Percentiles rank a stretch among this genome's conserved stretches.
These are phyloP conservation scores for Syngnathus floridae DNA, from an alignment of 2,113 vertebrate genomes.

Conservation along the genomic window DNA sequence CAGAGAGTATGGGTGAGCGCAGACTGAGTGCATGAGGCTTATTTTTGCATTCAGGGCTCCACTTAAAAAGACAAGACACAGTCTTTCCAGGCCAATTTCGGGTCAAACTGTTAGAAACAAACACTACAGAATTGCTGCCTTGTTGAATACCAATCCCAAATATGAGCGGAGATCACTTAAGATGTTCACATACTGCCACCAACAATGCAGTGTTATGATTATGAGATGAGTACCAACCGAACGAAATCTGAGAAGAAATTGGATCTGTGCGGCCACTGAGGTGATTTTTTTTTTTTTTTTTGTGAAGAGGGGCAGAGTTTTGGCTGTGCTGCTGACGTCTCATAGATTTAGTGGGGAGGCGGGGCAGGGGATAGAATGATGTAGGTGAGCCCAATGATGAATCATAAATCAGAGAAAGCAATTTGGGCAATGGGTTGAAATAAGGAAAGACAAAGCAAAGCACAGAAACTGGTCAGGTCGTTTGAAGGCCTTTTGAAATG, in stretches of 20 bases:
- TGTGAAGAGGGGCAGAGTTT: constrained; percentile 15
- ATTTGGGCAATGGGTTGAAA: constrained; percentile 60
- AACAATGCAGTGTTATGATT: constrained; percentile 54
- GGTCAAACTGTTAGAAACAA: constrained; percentile 54
- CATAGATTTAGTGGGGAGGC: constrained; percentile 50
- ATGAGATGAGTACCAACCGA: constrained; percentile 60
- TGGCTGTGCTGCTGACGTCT: constrained; percentile 52
- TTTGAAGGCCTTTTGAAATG: constrained; percentile 43
- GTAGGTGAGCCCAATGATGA: constrained; percentile 49
- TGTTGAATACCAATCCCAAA: constrained; percentile 41
- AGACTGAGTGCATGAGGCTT: constrained; percentile 64
- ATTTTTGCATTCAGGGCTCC: constrained; percentile 66
- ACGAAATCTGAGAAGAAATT: constrained; percentile 47
- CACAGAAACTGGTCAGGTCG: background rate
- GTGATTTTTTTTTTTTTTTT: constrained; percentile 1
- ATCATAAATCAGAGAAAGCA: constrained; percentile 41
- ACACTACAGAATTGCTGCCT: constrained; percentile 46
- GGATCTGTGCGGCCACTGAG: constrained; percentile 23
- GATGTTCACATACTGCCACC: constrained; percentile 38
- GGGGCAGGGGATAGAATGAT: constrained; percentile 18
- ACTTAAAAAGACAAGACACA: constrained; percentile 63
- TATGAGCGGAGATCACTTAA: constrained; percentile 40
- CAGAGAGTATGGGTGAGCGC: constrained; percentile 60
- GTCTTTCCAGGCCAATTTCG: constrained; percentile 58
- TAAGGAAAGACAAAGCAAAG: constrained; percentile 19